These are phyloP conservation scores for Mus spretus DNA, from an alignment of 2,797 vertebrate genomes.

Conservation along the genomic window DNA sequence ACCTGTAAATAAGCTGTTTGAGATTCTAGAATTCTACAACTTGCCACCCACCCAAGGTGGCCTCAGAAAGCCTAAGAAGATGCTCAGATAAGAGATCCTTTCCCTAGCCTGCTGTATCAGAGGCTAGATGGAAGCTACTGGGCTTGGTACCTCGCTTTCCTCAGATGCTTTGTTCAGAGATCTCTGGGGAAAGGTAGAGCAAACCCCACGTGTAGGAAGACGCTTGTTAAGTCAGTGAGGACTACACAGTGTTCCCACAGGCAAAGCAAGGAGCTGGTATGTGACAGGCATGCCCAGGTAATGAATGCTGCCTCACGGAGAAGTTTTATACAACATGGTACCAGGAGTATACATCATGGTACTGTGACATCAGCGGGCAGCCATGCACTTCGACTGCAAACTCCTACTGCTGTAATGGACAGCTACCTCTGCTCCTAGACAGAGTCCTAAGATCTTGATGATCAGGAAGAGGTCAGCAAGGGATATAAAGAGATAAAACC, in stretches of 20 bases:
- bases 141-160: background rate
- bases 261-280: background rate
- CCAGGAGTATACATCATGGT: background rate
- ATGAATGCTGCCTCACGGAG: background rate
- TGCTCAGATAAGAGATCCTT: background rate
- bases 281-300: background rate
- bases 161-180: background rate
- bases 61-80: background rate
- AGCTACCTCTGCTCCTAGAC: background rate
- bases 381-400: background rate
- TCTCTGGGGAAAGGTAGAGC: background rate
- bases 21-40: constrained; percentile 27
- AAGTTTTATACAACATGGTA: background rate
- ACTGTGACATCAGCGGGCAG: background rate
- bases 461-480: background rate
- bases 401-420: background rate
- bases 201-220: background rate
- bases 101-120: background rate
- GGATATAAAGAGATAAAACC: background rate
- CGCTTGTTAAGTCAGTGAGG: background rate
- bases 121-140: background rate
- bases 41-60: background rate
- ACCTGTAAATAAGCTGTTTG: background rate
- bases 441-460: background rate
- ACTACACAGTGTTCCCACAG: background rate